Base-by-base conservation (phyloP, 2,797 vertebrate genomes). In the Rachycentron canadum region DNA sequence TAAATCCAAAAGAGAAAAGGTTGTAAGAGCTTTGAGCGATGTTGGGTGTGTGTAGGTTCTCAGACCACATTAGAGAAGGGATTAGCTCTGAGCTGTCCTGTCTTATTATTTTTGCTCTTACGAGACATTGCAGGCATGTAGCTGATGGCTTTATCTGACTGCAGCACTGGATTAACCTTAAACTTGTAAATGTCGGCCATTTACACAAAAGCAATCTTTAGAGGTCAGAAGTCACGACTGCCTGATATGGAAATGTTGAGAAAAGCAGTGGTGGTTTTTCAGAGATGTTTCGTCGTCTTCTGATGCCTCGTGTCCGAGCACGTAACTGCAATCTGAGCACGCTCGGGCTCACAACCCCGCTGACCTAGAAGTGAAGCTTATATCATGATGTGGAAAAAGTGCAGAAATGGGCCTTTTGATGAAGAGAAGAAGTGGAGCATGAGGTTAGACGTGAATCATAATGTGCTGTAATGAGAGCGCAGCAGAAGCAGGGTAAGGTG, bases 381-480 rank as follows among this genome's bases (percentile, higher is more conserved):
- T 59, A 61, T 80, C 65, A 52, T 21, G 3, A 74, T 62, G 81
- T 66, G 52, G 26, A 59, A 62, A 82, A 75, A 73, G 60, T 61
- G 55, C 67, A 73, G 66, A 66, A 82, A 74, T 52, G 30, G 6
- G 40, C 21, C 38, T 38, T 81, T 78, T 63, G 55, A 76, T 58
- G 71, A 69, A 43, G 65, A 76, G 69, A 62, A 49, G 70, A 78
- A 87, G 26, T 74, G 8, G 86, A 86, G 84, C 78, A 30, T 66
- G 79, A 66, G 61, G 62, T 53, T 26, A 55, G n/a, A 50, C 0
- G 2, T 55, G 73, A 70, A 60, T 83, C 73, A 36, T 68, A 69
- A 61, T 66, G 19, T 36, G 61, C 53, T 65, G 41, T 76, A 65
- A 80, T 76, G 53, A 78, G 77, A 41, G 61, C 61, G 53, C 47